Evolutionary conservation across 2,888 invertebrate species (phyloP).

Genomic region (Balanococcus diminutus): DNA sequence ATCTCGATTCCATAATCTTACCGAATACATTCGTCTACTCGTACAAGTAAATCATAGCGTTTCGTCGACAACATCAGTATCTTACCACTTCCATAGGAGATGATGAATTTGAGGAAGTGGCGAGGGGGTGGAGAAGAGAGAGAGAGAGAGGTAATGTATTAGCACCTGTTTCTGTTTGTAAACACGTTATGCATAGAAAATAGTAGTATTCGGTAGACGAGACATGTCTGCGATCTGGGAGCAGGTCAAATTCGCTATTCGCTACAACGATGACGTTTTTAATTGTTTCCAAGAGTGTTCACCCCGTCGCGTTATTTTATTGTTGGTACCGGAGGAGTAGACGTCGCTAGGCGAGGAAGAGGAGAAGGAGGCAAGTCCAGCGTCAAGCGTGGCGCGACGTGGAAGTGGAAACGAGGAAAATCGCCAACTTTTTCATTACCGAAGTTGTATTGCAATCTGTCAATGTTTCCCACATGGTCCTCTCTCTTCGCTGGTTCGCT

Average conservation of each 20-base stretch:
- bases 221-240: too few relatives aligned
- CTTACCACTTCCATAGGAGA: too few relatives aligned
- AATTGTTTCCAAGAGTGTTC: not conserved
- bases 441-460: constrained; percentile 4
- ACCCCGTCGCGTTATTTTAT: not conserved
- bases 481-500: not conserved
- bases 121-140: too few relatives aligned
- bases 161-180: too few relatives aligned
- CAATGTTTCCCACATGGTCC: constrained; percentile 42
- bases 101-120: not conserved
- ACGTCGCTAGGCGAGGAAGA: not conserved
- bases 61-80: too few relatives aligned
- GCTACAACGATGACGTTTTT: not conserved
- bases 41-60: too few relatives aligned
- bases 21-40: not conserved
- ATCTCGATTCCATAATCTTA: too few relatives aligned
- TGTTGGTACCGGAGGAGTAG: not conserved
- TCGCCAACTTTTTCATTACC: constrained; percentile 1
- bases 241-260: not conserved
- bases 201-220: too few relatives aligned
- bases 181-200: too few relatives aligned
- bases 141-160: too few relatives aligned
- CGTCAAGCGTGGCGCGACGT: not conserved
- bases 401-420: not conserved
- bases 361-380: not conserved